phyloP scores from a whole-genome alignment of 1,140 invertebrate genomes.

The Telenomus remus region DNA sequence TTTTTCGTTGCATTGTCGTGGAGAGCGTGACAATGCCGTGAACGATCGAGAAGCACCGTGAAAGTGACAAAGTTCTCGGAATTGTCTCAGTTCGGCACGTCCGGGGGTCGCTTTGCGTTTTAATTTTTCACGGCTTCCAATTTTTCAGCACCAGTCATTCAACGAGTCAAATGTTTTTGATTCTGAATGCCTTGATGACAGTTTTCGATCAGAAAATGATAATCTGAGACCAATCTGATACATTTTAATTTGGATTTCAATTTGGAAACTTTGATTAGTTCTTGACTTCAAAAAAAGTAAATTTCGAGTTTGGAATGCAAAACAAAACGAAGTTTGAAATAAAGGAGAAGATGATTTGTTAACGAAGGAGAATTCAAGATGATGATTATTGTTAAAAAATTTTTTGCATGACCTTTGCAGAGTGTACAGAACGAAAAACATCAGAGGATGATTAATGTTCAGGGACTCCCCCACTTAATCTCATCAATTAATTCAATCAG shows the following conservation, averaged over 20 bases:
- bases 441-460: slow-evolving; percentile 37
- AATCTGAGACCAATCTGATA: slow-evolving; percentile 8
- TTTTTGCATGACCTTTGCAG: too few relatives aligned
- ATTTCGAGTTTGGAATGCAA: too few relatives aligned
- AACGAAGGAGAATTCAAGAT: too few relatives aligned
- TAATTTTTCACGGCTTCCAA: slow-evolving; percentile 36
- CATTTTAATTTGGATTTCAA: too few relatives aligned
- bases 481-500: slow-evolving; percentile 55
- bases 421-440: slow-evolving; percentile 21
- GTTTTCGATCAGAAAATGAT: slow-evolving; percentile 5
- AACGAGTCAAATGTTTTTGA: slow-evolving; percentile 19
- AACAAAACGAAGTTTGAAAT: too few relatives aligned
- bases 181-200: slow-evolving; percentile 4
- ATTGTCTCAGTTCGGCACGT: slow-evolving; percentile 17
- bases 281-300: too few relatives aligned
- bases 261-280: too few relatives aligned
- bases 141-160: slow-evolving; percentile 34
- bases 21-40: slow-evolving; percentile 14
- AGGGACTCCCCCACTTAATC: slow-evolving; percentile 38
- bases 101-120: slow-evolving; percentile 10
- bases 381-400: too few relatives aligned
- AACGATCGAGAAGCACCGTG: not conserved
- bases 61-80: not conserved
- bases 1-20: slow-evolving; percentile 5
- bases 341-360: too few relatives aligned